A percentile compares a stretch with the other conserved stretches of the same genome.
These are phyloP conservation scores for Triplophysa bombifrons DNA, from an alignment of 2,797 vertebrate genomes.

Conservation along the genomic window DNA sequence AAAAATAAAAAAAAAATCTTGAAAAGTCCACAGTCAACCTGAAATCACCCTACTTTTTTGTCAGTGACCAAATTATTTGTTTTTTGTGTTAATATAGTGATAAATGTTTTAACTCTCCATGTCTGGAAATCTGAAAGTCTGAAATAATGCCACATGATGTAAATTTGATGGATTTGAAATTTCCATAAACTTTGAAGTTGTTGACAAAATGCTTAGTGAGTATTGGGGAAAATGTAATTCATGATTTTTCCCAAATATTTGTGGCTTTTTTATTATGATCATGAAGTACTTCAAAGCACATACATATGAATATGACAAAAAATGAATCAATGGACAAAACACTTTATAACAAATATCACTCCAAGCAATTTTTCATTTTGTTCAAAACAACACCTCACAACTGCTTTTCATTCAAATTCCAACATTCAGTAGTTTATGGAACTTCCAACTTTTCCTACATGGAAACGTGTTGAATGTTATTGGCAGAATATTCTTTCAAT, in stretches of 20 bases:
- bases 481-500: too few relatives aligned
- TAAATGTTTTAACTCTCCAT: background rate
- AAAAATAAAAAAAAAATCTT: too few relatives aligned
- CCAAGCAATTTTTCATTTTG: slow-evolving; percentile 1
- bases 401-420: background rate
- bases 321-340: background rate
- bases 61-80: too few relatives aligned
- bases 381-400: background rate
- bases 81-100: background rate
- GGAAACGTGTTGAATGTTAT: background rate
- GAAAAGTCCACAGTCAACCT: too few relatives aligned
- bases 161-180: background rate
- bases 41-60: too few relatives aligned
- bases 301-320: background rate
- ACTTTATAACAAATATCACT: background rate
- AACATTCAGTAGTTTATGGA: background rate
- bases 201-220: background rate
- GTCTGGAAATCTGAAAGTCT: background rate
- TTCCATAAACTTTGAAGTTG: background rate
- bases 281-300: background rate
- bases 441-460: background rate
- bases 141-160: background rate
- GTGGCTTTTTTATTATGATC: background rate
- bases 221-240: background rate
- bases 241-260: background rate